These are phyloP conservation scores for Pangasius mekongensis DNA, from an alignment of 2,797 vertebrate genomes.

Conservation along the genomic window DNA sequence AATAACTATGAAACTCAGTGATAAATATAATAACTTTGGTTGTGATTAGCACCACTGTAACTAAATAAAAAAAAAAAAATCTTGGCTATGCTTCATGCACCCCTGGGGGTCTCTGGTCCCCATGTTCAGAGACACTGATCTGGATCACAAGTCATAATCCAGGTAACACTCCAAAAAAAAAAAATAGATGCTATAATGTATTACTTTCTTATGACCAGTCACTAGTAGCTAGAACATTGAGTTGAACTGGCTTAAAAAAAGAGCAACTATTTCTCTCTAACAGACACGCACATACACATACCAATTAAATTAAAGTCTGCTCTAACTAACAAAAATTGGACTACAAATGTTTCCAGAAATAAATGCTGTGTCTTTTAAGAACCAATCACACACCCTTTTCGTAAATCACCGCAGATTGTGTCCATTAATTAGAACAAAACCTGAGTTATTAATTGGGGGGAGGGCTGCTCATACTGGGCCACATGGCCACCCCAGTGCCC, in stretches of 20 bases:
- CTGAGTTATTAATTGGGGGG: constrained; percentile 67
- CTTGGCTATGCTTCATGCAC: background rate
- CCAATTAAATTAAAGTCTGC: background rate
- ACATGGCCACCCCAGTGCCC: constrained; percentile 78
- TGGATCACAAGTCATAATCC: background rate
- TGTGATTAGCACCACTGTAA: background rate
- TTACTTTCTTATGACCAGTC: background rate
- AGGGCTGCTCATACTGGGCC: constrained; percentile 66
- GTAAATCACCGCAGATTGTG: constrained; percentile 53
- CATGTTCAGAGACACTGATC: background rate
- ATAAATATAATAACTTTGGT: background rate
- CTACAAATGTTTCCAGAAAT: background rate
- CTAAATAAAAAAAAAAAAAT: background rate
- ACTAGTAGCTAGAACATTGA: background rate
- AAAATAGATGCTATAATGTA: background rate
- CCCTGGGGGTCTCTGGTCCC: background rate
- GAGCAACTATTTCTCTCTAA: background rate
- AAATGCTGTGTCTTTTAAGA: background rate
- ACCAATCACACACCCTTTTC: background rate
- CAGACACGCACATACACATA: background rate
- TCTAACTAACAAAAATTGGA: background rate
- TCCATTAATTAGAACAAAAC: constrained; percentile 61
- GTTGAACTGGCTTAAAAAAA: background rate
- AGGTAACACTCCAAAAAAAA: background rate
- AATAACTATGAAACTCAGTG: background rate